A percentile compares a stretch with the other conserved stretches of the same genome.
Conservation (phyloP, 2,888 invertebrate species). For the Drosophila paramelanica region DNA sequence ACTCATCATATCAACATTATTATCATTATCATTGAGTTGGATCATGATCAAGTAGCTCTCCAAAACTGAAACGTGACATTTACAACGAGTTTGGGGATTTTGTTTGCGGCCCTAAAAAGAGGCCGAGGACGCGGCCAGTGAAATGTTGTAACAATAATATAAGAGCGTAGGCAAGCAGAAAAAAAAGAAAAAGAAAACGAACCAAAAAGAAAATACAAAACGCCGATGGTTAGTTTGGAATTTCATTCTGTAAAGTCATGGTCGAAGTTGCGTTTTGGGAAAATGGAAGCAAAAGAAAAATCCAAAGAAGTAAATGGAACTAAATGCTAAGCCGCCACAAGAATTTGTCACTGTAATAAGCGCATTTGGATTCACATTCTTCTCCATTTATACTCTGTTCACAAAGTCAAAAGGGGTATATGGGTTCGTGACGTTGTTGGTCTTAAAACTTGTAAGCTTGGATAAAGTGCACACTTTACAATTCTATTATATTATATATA, state of each 20-base stretch:
- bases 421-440: too few relatives aligned
- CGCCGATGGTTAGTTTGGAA: slow-evolving; percentile 33
- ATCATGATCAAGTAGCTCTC: slow-evolving; percentile 57
- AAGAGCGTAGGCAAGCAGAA: slow-evolving; percentile 64
- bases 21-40: slow-evolving; percentile 21
- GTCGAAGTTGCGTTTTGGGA: slow-evolving; percentile 21
- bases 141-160: slow-evolving; percentile 56
- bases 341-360: slow-evolving; percentile 78
- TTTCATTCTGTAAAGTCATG: slow-evolving; percentile 67
- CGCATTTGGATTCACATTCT: slow-evolving; percentile 52
- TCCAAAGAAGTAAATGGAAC: slow-evolving; percentile 14
- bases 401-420: background rate
- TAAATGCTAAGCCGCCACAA: slow-evolving; percentile 44
- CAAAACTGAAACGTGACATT: slow-evolving; percentile 53
- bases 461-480: too few relatives aligned
- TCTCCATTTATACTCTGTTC: slow-evolving; percentile 1
- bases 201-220: slow-evolving; percentile 5
- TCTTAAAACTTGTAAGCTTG: too few relatives aligned
- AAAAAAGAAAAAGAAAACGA: slow-evolving; percentile 29
- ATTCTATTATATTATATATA: too few relatives aligned
- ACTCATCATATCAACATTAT: slow-evolving; percentile 26
- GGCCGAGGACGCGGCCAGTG: slow-evolving; percentile 53
- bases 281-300: slow-evolving; percentile 11
- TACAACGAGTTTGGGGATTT: slow-evolving; percentile 61
- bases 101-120: slow-evolving; percentile 43